These are phyloP conservation scores for Nephrocerus scutellatus DNA, from an alignment of 2,888 invertebrate genomes.

Conservation along the genomic window DNA sequence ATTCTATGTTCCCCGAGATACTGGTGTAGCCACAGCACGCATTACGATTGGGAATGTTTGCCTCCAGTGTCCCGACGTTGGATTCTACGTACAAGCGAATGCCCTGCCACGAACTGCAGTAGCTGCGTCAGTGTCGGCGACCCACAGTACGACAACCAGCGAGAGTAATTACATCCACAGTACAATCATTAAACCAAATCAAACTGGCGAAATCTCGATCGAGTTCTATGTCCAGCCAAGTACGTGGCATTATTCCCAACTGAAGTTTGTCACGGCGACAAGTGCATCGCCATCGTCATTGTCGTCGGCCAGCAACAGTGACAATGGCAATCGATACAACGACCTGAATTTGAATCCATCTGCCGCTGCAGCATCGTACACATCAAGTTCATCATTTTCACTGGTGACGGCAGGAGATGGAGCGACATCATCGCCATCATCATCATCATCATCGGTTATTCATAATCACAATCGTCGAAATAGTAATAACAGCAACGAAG, in stretches of 20 bases:
- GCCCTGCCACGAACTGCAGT: conserved; percentile 47
- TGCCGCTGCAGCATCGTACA: conserved; percentile 12
- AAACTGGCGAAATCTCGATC: conserved; percentile 46
- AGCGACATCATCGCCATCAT: conserved; percentile 7
- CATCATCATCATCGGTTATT: conserved; percentile 1
- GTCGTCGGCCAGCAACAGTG: conserved; percentile 2
- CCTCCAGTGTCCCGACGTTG: conserved; percentile 46
- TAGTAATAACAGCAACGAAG: not conserved
- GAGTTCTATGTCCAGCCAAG: conserved; percentile 53
- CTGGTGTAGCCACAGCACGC: conserved; percentile 38
- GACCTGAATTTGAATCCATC: conserved; percentile 10
- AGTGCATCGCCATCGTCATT: conserved; percentile 11
- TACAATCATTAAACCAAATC: conserved; percentile 50
- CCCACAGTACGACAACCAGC: conserved; percentile 32
- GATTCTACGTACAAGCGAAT: conserved; percentile 51
- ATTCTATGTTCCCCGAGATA: conserved; percentile 49
- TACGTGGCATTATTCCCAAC: conserved; percentile 55
- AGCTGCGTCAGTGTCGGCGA: conserved; percentile 2
- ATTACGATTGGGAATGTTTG: conserved; percentile 44
- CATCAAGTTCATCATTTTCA: conserved; percentile 19
- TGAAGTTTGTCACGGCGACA: conserved; percentile 34
- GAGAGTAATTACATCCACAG: conserved; percentile 48
- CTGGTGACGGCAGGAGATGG: conserved; percentile 12
- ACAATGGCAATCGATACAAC: conserved; percentile 5
- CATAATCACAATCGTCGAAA: conserved; percentile 2